Base-by-base conservation (phyloP, 1,140 invertebrate genomes). In the Pogonomyrmex californicus region DNA sequence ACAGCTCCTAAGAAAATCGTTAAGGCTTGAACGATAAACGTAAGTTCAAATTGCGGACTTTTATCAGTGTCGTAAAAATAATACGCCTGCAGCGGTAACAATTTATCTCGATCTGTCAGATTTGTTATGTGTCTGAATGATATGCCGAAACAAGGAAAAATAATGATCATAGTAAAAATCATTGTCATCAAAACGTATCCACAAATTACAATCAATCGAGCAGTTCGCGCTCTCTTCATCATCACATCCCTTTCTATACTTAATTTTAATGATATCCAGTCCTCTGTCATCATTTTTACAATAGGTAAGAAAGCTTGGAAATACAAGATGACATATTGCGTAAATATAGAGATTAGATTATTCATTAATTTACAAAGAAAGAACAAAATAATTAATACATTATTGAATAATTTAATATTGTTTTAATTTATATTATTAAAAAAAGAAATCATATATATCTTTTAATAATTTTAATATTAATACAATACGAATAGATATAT, bases 51-150 rank as follows among this genome's bases (percentile, higher is more conserved):
- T 17, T 63, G 56, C 4, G 41, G 56, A 6, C 41, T 77, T 4
- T 77, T 77, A 36, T 47, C 58, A 5, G 75, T 77, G 30, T 77
- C 30, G 17, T 77, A 77, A 4, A 77, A 77, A 5, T 77, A 77
- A 36, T 77, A 63, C 9, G 75, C n/a, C 7, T 77, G 75, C 0
- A 77, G 17, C 2, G 58, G 56, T 63, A 77, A 47, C 1, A 7
- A 36, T 62, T 47, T 77, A 2, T 47, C 1, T 1, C 41, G 23
- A 44, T 77, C 75, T 1, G 75, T 77, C 9, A 77, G 14, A 63
- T 77, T 77, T 7, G 75, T 36, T 44, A 77, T 1, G 4, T 0
- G 51, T 77, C 75, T 63, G 9, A 60, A 33, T 7, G 36, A n/a
- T 36, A 63, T 1, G 1, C 56, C 75, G n/a, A 77, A 77, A 0